phyloP scores from a whole-genome alignment of 2,113 vertebrate genomes.

The Vulpes lagopus region DNA sequence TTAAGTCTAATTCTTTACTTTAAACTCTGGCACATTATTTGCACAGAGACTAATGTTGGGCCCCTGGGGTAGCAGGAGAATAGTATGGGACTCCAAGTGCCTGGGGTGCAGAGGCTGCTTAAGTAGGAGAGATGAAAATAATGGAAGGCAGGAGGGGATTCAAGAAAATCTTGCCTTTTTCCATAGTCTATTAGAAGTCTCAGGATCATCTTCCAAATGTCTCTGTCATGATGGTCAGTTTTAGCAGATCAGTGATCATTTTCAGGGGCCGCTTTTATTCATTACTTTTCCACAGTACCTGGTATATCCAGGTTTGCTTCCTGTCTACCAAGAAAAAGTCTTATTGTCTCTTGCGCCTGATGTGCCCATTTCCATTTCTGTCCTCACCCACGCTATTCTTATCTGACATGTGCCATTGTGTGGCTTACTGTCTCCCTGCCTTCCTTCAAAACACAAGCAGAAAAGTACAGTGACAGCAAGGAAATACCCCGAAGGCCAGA shows the following conservation, averaged over 20 bases:
- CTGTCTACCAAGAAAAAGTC: not conserved
- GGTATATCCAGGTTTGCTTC: not conserved
- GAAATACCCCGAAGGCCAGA: conserved; percentile 27
- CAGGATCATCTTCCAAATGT: not conserved
- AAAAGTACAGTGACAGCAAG: conserved; percentile 32
- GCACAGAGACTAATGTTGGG: not conserved
- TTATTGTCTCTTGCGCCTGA: not conserved
- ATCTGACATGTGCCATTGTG: not conserved
- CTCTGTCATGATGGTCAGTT: not conserved
- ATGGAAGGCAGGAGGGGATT: not conserved
- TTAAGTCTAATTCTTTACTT: not conserved
- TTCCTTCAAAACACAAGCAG: not conserved
- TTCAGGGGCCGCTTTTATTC: not conserved
- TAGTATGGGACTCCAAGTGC: not conserved
- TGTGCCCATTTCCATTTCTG: conserved; percentile 10
- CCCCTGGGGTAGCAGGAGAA: not conserved
- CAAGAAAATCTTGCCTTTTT: not conserved
- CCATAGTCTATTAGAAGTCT: not conserved
- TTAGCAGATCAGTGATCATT: not conserved
- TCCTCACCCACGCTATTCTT: not conserved
- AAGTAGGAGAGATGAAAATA: not conserved
- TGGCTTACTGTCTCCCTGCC: not conserved
- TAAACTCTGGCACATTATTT: not conserved
- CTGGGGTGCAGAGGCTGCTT: not conserved
- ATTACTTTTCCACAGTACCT: not conserved